Evolutionary conservation across 2,113 vertebrate genomes (phyloP), one percentile per base, ranked within the genome.

Genomic region (Caranx melampygus): DNA sequence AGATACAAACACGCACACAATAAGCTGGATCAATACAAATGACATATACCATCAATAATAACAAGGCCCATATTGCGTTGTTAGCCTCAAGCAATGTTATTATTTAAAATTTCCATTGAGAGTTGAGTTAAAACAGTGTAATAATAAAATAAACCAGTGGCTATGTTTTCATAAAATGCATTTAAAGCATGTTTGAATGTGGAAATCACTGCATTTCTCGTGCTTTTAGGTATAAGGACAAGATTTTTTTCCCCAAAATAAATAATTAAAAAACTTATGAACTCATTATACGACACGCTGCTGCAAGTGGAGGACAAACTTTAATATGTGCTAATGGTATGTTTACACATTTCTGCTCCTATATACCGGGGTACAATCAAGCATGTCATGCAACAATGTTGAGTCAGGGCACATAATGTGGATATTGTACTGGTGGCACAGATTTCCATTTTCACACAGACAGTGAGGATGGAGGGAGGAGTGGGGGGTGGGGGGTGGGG

Each of bases 371-470:
- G 88, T 54, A 93, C 73, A 82, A 82, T 92, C 90, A 92, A 93
- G 91, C 92, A 91, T 92, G 85, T 91, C 90, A 82, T 86, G 85
- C 91, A 84, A 89, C 91, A 91, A 84, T 91, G 92, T 90, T 20
- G 78, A 89, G 85, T 87, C 91, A 85, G 87, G 80, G 82, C 85
- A 81, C 87, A 93, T 91, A 91, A 89, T 93, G 87, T 92, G 89
- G 79, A 92, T 92, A 90, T 93, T 94, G 90, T 89, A 87, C 75
- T 89, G 86, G 88, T 88, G 88, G 87, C 89, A 93, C 91, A 92
- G 82, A 93, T 93, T 94, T 94, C 87, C 92, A 94, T 94, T 94
- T 94, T 90, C 90, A 92, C 87, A 87, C 91, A 92, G 91, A 92
- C 91, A 94, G 94, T 92, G 77, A 87, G 79, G 81, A 76, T 78